A percentile compares a stretch with the other conserved stretches of the same genome.
Evolutionary conservation across 2,797 vertebrate genomes (phyloP).

Genomic region (Scolopax rusticola): DNA sequence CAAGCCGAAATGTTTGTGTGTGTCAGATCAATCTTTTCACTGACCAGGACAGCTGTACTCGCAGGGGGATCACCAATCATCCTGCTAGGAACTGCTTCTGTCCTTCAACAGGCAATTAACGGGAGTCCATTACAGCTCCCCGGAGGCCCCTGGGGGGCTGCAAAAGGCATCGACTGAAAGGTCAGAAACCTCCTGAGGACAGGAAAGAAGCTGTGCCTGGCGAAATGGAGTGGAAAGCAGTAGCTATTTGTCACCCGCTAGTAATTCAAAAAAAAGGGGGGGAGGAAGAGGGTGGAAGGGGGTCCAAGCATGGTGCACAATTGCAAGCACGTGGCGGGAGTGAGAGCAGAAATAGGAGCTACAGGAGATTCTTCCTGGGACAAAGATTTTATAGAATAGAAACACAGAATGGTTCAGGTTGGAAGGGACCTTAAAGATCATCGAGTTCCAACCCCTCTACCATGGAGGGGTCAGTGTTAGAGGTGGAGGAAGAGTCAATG

Average conservation of each 20-base stretch:
- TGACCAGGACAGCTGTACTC: slow-evolving; percentile 86
- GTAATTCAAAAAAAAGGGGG: slow-evolving; percentile 75
- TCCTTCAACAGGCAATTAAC: slow-evolving; percentile 92
- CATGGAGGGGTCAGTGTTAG: background rate
- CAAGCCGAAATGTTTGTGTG: slow-evolving; percentile 71
- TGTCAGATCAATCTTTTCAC: slow-evolving; percentile 83
- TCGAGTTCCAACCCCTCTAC: no score
- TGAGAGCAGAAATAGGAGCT: background rate
- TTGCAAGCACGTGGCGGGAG: slow-evolving; percentile 39
- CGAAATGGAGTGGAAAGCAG: slow-evolving; percentile 89
- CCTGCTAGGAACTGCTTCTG: slow-evolving; percentile 85
- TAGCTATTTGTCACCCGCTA: slow-evolving; percentile 86
- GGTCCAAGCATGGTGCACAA: slow-evolving; percentile 53
- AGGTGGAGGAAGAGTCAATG: background rate
- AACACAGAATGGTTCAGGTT: no score
- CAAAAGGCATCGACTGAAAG: slow-evolving; percentile 86
- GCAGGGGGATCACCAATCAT: slow-evolving; percentile 86
- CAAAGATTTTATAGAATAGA: background rate
- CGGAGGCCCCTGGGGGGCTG: slow-evolving; percentile 75
- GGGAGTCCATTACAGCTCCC: slow-evolving; percentile 88
- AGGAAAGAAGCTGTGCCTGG: slow-evolving; percentile 80
- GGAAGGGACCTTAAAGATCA: no score
- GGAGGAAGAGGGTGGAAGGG: background rate
- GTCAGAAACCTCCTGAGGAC: slow-evolving; percentile 85
- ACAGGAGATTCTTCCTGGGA: background rate